Evolutionary conservation across 2,797 vertebrate species (phyloP), one percentile per base, ranked within the genome.

Genomic region (Thripadectes ignobilis): DNA sequence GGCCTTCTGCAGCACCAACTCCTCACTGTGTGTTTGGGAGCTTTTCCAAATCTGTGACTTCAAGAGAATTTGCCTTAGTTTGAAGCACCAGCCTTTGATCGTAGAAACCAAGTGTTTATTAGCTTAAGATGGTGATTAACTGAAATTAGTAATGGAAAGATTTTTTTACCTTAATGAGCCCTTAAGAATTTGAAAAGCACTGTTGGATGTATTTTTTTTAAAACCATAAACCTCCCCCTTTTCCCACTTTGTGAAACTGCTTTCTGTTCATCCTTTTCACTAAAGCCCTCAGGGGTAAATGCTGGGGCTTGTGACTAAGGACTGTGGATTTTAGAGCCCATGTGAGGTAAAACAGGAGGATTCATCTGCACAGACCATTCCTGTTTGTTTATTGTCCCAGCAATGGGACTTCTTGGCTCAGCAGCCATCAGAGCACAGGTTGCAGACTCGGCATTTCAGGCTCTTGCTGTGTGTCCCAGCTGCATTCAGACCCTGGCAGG

Each of bases 141-240:
- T 88, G 82, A 91, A 94, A 91, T 91, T 62, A 85, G 85, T 92
- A 93, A 94, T 96, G 95, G 93, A 95, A 93, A 96, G 32, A 83
- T 76, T 95, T 95, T 95, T 93, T 85, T 55, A 65, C 39, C 45
- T 77, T 80, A 87, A 86, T 79, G 43, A 65, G 34, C 23, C 45
- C 19, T 51, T 71, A 89, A 77, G 38, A 78, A 34, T 85, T 85
- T 66, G 48, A 79, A 93, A 86, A 86, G 15, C 3, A 22, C n/a
- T 34, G 41, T 23, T 83, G 52, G 32, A 29, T 43, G 30, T 41
- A 39, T 77, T 12, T 32, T 12, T 32, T 69, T 62, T 36, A 17
- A 20, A 32, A 30, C 59, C 55, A 32, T 10, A 71, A 88, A 91
- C 61, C 52, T 27, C 21, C 8, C 41, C 22, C 9, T 81, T 81